phyloP scores from a whole-genome alignment of 2,888 invertebrate genomes.

The Caenorhabditis angaria region DNA sequence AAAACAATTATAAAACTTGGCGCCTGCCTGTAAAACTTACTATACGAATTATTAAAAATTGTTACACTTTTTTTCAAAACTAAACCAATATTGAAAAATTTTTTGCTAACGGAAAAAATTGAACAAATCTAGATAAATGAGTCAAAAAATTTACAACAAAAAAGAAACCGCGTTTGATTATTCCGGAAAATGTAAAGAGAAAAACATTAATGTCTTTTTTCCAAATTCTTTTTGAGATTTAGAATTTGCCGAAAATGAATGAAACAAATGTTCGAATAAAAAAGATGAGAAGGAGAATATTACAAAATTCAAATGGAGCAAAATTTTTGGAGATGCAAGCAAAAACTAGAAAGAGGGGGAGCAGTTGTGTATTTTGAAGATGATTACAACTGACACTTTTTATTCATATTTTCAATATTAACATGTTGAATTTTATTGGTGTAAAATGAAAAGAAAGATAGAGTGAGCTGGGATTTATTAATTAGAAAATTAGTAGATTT shows the following conservation, averaged over 20 bases:
- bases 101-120: too few relatives aligned
- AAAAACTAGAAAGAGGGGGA: background rate
- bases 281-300: background rate
- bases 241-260: slow-evolving; percentile 1
- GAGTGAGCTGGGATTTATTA: too few relatives aligned
- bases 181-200: too few relatives aligned
- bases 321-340: background rate
- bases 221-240: background rate
- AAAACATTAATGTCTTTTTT: background rate
- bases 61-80: too few relatives aligned
- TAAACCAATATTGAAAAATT: too few relatives aligned
- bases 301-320: background rate
- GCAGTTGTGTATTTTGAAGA: slow-evolving; percentile 1
- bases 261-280: background rate
- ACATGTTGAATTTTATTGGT: background rate
- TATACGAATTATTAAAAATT: too few relatives aligned
- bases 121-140: too few relatives aligned
- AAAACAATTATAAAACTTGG: too few relatives aligned
- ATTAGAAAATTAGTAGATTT: too few relatives aligned
- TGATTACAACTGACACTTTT: background rate
- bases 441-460: too few relatives aligned
- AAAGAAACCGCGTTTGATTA: background rate
- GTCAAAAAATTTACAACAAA: background rate
- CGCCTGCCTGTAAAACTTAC: too few relatives aligned
- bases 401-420: slow-evolving; percentile 4